phyloP scores from a whole-genome alignment of 2,113 vertebrate species.

The Shinisaurus crocodilurus region DNA sequence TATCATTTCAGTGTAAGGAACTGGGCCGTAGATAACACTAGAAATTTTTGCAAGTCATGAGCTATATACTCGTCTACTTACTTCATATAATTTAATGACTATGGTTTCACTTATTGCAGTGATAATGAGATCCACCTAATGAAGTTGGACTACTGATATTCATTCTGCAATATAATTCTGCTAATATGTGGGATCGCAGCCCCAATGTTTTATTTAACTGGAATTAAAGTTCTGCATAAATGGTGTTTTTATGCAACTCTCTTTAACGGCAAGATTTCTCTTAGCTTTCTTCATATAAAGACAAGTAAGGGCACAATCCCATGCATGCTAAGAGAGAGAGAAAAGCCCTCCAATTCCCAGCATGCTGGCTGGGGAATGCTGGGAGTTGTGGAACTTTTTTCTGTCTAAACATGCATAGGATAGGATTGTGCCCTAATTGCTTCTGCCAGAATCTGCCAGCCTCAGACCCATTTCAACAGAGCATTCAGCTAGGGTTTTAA shows the following conservation, averaged over 20 bases:
- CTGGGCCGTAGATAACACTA: neutral
- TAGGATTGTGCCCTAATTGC: neutral
- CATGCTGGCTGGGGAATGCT: too few relatives aligned
- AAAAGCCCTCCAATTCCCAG: too few relatives aligned
- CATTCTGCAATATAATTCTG: neutral
- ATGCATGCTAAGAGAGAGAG: too few relatives aligned
- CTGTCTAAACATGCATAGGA: neutral
- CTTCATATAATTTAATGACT: neutral
- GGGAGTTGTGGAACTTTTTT: neutral
- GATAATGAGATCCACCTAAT: neutral
- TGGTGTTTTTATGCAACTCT: neutral
- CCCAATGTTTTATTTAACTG: neutral
- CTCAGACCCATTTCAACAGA: neutral
- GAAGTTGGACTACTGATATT: neutral
- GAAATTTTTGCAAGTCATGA: neutral
- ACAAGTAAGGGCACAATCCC: neutral
- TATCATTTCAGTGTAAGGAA: neutral
- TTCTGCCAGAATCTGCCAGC: too few relatives aligned
- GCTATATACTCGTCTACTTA: neutral
- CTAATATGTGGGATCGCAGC: neutral
- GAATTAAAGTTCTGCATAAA: neutral
- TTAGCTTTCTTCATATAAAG: neutral
- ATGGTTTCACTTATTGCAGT: neutral
- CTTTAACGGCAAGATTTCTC: neutral
- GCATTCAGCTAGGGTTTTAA: neutral